Evolutionary conservation across 1,140 invertebrate species (phyloP).

Genomic region (Bombus sibiricus): DNA sequence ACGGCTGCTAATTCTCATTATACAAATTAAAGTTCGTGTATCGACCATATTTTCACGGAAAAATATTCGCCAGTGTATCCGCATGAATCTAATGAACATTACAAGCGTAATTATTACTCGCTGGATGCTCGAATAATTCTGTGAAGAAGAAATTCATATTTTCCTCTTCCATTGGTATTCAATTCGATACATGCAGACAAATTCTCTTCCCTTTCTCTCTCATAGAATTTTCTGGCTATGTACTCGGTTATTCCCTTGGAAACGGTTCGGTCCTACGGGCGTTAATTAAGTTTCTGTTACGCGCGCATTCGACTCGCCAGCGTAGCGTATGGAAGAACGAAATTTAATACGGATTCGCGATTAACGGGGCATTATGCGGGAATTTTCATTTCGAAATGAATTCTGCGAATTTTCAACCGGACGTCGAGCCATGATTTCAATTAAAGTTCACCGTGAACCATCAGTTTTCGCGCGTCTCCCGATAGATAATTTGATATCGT

Average conservation of each 20-base stretch:
- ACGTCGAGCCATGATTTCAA: conserved; percentile 1
- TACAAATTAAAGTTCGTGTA: not conserved
- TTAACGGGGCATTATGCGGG: conserved; percentile 15
- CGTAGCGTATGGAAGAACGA: not conserved
- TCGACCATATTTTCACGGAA: not conserved
- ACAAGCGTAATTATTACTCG: conserved; percentile 8
- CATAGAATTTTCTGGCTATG: not conserved
- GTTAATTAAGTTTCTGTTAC: conserved; percentile 27
- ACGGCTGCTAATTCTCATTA: not conserved
- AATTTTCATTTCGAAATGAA: conserved; percentile 30
- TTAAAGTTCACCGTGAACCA: conserved; percentile 9
- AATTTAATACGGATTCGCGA: conserved; percentile 27
- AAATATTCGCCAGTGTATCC: not conserved
- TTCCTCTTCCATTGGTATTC: too few species aligned
- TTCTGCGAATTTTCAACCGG: conserved; percentile 11
- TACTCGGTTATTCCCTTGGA: not conserved
- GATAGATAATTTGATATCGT: conserved; percentile 25
- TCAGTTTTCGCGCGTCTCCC: not conserved
- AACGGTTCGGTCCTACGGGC: not conserved
- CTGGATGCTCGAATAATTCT: conserved; percentile 14
- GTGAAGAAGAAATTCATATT: not conserved
- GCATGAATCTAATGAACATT: not conserved
- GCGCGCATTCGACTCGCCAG: too few species aligned
- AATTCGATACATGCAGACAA: conserved; percentile 1
- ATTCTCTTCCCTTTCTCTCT: not conserved